Base-by-base conservation (phyloP, 2,888 invertebrate genomes). In the Acleris literana region DNA sequence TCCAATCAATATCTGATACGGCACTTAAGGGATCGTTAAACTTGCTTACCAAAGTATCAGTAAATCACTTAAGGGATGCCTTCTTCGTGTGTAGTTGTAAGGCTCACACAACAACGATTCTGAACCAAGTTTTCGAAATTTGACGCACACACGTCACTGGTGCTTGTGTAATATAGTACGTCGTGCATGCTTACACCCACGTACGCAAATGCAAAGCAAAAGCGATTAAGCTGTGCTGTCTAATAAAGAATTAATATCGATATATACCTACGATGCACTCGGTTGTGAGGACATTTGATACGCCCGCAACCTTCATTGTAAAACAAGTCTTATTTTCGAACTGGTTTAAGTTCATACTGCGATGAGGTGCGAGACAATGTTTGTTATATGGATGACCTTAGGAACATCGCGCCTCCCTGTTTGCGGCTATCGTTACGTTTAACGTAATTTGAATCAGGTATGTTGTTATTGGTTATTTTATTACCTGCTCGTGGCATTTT, bases 391-490 rank as follows among this genome's bases (percentile, higher is more conserved):
- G 33, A 13, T 56, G 62, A 66, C 66, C 66, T 66, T 48, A 66
- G 62, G 53, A 57, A 66, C 56, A 57, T 66, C 51, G 62, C 66
- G 52, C 66, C 61, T 62, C 66, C 46, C 33, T 49, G 57, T 66
- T 62, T 57, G 53, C 49, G 29, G 58, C 25, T 46, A 29, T 66
- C 56, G 53, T 57, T 57, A 66, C 57, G 61, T 57, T 62, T 57
- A 53, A 29, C 55, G 61, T 57, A 62, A 66, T 62, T 66, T 66
- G 56, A 66, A 62, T 57, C 51, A 57, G 62, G 66, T 60, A 65
- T 61, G 60, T 52, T 49, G 56, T 46, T 44, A 48, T 51, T 56
- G 46, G 56, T 51, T 52, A n/a, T 17, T n/a, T 49, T 57, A 25
- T 29, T 61, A 43, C 39, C 39, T 39, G 13, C n/a, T 33, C 20